These are phyloP conservation scores for Trinectes maculatus DNA, from an alignment of 2,113 vertebrate species.

Conservation along the genomic window DNA sequence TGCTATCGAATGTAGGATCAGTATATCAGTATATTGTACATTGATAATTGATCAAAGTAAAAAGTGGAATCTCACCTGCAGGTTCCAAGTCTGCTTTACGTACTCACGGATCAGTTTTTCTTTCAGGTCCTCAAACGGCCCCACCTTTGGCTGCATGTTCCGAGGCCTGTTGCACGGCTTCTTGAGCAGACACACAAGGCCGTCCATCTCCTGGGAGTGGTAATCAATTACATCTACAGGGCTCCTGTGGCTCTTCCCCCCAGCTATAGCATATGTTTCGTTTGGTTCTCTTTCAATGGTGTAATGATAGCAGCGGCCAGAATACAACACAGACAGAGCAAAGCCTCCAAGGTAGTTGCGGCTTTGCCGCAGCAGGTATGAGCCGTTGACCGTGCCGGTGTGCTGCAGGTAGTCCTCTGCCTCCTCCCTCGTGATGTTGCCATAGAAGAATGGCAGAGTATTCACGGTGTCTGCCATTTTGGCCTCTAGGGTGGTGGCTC, in stretches of 20 bases:
- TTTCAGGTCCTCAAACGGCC: conserved; percentile 94
- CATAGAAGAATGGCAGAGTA: conserved; percentile 89
- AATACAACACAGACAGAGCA: conserved; percentile 86
- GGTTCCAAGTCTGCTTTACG: conserved; percentile 92
- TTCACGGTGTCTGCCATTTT: conserved; percentile 81
- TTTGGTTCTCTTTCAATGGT: conserved; percentile 92
- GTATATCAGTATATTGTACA: too few species aligned
- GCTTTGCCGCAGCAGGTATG: conserved; percentile 92
- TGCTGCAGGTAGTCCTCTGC: conserved; percentile 90
- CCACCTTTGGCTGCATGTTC: conserved; percentile 91
- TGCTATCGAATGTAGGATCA: too few species aligned
- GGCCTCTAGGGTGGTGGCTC: background rate
- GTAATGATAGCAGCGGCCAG: conserved; percentile 89
- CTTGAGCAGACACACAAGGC: conserved; percentile 90
- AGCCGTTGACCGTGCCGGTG: conserved; percentile 83
- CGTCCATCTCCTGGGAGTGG: conserved; percentile 89
- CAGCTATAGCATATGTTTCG: conserved; percentile 89
- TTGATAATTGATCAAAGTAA: background rate
- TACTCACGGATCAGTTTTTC: conserved; percentile 94
- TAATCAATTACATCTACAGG: conserved; percentile 90
- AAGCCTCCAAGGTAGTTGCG: conserved; percentile 94
- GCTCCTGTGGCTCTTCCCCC: conserved; percentile 87
- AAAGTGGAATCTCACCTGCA: conserved; percentile 83
- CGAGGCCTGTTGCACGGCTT: conserved; percentile 88
- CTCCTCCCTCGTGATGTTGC: conserved; percentile 96